phyloP scores from a whole-genome alignment of 2,797 vertebrate genomes.

The Monodelphis domestica region DNA sequence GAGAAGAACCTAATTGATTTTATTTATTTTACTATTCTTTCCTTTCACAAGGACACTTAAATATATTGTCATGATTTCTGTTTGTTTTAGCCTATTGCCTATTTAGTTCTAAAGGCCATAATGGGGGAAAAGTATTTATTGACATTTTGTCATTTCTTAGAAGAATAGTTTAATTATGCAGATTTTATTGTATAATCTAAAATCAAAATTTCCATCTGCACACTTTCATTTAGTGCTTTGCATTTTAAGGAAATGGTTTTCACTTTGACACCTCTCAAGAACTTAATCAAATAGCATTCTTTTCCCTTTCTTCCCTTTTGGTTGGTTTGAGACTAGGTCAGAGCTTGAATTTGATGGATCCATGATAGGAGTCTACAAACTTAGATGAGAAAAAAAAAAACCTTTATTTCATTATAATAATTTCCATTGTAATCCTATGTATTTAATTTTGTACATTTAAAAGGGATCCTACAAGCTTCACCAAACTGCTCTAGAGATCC shows the following conservation, averaged over 20 bases:
- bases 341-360: background rate
- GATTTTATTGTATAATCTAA: background rate
- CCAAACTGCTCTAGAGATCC: background rate
- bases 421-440: background rate
- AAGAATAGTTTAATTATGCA: background rate
- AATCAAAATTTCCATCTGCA: background rate
- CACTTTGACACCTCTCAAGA: background rate
- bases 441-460: background rate
- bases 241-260: background rate
- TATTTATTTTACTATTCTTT: slow-evolving; percentile 16
- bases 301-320: background rate
- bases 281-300: background rate
- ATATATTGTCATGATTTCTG: background rate
- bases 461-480: background rate
- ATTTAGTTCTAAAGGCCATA: slow-evolving; percentile 23
- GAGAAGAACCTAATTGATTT: background rate
- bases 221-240: background rate
- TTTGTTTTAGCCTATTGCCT: slow-evolving; percentile 26
- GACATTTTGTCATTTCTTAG: slow-evolving; percentile 15
- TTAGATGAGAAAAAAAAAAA: background rate
- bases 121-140: slow-evolving; percentile 35
- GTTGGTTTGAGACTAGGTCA: background rate
- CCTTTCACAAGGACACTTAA: background rate
- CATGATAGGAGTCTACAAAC: background rate
- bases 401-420: background rate